Percentiles rank a stretch among this genome's conserved stretches.
These are phyloP conservation scores for Noctua fimbriata DNA, from an alignment of 2,888 invertebrate species.

Conservation along the genomic window DNA sequence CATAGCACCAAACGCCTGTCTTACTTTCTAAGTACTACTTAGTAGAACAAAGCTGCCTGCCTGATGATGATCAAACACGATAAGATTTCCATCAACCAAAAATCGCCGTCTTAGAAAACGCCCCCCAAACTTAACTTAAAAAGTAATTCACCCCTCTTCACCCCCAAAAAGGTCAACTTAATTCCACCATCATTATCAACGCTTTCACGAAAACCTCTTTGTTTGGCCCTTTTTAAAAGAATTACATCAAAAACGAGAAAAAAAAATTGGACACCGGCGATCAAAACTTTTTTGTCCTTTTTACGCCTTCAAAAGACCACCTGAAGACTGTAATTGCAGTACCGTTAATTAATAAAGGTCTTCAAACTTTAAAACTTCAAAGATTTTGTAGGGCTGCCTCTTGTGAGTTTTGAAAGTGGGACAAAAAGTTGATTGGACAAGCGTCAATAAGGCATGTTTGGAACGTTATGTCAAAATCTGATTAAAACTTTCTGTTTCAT, in stretches of 20 bases:
- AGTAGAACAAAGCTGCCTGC: no score
- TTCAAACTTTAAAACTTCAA: conserved; percentile 67
- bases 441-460: background rate
- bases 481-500: no score
- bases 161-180: conserved; percentile 38
- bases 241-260: conserved; percentile 42
- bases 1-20: background rate
- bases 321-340: conserved; percentile 80
- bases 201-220: conserved; percentile 39
- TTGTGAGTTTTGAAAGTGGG: background rate
- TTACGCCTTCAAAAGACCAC: conserved; percentile 68
- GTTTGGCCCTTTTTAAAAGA: conserved; percentile 52
- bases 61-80: background rate
- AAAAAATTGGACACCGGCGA: conserved; percentile 66
- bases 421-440: background rate
- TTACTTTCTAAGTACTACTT: background rate
- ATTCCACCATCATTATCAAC: conserved; percentile 50
- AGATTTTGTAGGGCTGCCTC: conserved; percentile 56
- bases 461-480: background rate
- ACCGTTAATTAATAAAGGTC: conserved; percentile 85
- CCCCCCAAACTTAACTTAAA: background rate
- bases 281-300: conserved; percentile 62
- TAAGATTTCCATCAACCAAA: background rate
- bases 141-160: conserved; percentile 16
- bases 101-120: background rate